Base-by-base conservation (phyloP, 1,140 invertebrate genomes). In the Mactra quadrangularis region DNA sequence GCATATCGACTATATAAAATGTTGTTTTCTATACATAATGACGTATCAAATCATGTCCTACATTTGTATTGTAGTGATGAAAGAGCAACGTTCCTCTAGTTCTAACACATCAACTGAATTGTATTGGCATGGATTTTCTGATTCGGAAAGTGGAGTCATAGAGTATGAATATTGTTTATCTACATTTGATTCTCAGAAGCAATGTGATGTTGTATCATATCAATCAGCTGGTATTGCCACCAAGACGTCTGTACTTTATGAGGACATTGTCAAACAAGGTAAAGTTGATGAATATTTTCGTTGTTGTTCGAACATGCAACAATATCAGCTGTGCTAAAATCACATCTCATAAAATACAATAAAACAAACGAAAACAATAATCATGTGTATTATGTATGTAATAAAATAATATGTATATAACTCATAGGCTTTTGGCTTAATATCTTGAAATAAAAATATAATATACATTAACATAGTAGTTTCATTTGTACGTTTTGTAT, bases 11-110 rank as follows among this genome's bases (percentile, higher is more conserved):
- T 11, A 47, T 11, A 11, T 11, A 11, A 19, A 47, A 19, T 19
- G 7, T 57, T 11, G 9, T 15, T 27, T 57, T 7, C 19, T 25
- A 15, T 11, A 15, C 6, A 27, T 57, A 7, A 11, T 57, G 6
- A 11, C 19, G 9, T 4, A n/a, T n/a, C n/a, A n/a, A n/a, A n/a
- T n/a, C 25, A n/a, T 60, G 29, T 60, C 33, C 15, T 7, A 11
- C 33, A 53, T n/a, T n/a, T n/a, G n/a, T n/a, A 22, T 64, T 60
- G 15, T 25, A 78, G 79, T 47, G 52, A 22, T 85, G 1, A 1
- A 38, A 7, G 79, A 85, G 25, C 55, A 33, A 11, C 79, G 83
- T 22, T 72, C 66, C 17, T 50, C 72, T 25, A 71, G 38, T 64
- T 22, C 50, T 22, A 19, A 66, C 9, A 50, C 17, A 11, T 6